Conservation (phyloP, 2,797 vertebrate genomes). For the Spizella passerina region DNA sequence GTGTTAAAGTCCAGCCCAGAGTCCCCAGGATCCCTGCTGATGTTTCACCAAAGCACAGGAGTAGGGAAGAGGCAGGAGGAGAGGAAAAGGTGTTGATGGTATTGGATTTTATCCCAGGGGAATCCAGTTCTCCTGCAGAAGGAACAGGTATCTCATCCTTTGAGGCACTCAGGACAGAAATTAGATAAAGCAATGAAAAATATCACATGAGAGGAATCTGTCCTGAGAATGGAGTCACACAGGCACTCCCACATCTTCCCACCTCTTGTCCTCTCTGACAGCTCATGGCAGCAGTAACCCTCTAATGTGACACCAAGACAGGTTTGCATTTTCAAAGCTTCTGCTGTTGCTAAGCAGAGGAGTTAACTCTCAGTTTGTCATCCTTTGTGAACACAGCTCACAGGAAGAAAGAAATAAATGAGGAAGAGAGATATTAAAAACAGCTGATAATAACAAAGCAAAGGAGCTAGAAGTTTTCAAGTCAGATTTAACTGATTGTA, state of each 20-base stretch:
- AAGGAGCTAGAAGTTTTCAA: neutral
- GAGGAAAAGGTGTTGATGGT: neutral
- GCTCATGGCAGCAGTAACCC: neutral
- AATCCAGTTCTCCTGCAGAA: neutral
- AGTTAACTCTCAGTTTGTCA: neutral
- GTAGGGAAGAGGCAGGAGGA: neutral
- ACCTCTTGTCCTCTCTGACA: neutral
- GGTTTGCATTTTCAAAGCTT: conserved; percentile 2
- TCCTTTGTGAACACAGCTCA: neutral
- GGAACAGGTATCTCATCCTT: neutral
- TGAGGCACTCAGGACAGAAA: neutral
- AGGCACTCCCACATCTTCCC: neutral
- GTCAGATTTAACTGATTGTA: neutral
- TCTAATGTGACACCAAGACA: neutral
- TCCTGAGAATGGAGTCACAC: neutral
- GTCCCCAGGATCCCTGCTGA: neutral
- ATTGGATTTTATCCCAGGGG: neutral
- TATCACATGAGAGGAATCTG: neutral
- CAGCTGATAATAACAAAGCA: neutral
- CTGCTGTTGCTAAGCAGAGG: conserved; percentile 41
- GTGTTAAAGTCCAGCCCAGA: neutral
- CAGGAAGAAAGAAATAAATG: neutral
- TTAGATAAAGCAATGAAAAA: neutral
- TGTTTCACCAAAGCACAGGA: neutral
- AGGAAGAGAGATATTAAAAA: neutral